phyloP scores from a whole-genome alignment of 23 tunicate genomes.

The Styela clava region DNA sequence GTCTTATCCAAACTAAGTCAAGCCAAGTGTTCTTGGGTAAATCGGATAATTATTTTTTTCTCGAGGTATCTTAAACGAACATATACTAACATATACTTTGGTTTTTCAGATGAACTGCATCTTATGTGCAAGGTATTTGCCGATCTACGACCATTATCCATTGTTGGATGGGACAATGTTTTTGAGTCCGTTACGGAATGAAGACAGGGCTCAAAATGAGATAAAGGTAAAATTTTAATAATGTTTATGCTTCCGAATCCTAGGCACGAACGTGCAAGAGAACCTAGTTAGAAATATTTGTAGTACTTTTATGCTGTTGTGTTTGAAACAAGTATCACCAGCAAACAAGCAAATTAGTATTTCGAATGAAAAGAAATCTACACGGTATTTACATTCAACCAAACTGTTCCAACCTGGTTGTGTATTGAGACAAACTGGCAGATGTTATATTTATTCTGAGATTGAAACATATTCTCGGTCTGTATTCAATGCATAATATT shows the following conservation, averaged over 20 bases:
- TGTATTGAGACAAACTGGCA: too few relatives aligned
- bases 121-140: conserved; percentile 65
- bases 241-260: not conserved
- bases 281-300: too few relatives aligned
- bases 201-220: conserved; percentile 41
- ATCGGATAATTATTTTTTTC: not conserved
- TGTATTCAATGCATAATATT: too few relatives aligned
- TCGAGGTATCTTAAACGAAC: not conserved
- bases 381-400: too few relatives aligned
- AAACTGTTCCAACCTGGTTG: too few relatives aligned
- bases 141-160: conserved; percentile 97
- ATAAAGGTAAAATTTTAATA: conserved; percentile 52
- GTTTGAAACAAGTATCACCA: too few relatives aligned
- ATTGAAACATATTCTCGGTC: too few relatives aligned
- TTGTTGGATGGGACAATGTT: conserved; percentile 93
- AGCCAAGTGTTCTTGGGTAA: conserved; percentile 70
- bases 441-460: too few relatives aligned
- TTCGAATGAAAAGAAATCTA: too few relatives aligned
- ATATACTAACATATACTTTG: not conserved
- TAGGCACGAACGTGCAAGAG: not conserved
- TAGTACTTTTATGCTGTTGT: too few relatives aligned
- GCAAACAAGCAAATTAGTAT: too few relatives aligned
- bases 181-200: conserved; percentile 78
- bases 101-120: conserved; percentile 87
- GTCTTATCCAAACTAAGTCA: conserved; percentile 73